Evolutionary conservation across 2,888 invertebrate species (phyloP), one percentile per base, ranked within the genome.

Genomic region (Rhagophthalmus giganteus): DNA sequence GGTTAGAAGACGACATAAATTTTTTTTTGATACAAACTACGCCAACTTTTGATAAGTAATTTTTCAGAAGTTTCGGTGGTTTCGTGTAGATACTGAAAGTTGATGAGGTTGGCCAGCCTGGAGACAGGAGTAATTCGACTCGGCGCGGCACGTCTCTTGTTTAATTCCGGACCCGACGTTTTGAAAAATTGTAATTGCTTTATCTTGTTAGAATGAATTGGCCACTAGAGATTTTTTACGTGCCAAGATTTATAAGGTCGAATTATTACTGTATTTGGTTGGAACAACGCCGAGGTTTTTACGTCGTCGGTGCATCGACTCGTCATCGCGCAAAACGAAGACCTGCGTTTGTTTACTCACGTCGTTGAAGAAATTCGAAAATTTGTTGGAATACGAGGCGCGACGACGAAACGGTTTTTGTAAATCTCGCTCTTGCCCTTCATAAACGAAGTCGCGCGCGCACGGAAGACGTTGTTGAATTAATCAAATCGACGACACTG

Each of bases 121-220:
- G 41, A 50, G 57, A 57, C 57, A 55, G 45, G 46, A 46, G 45
- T 63, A 65, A 68, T 66, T 66, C 56, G 59, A 58, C 45, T 51
- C 55, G 65, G 59, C 62, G 60, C 60, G 52, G 64, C 70, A 70
- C 70, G 68, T 70, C 60, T 55, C 67, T 64, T 66, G 69, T 67
- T 67, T 70, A 71, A 71, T 71, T 71, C 63, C 62, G 62, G 57
- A 55, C 61, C 53, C 61, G 71, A 72, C 72, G 65, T 72, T 71
- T 71, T 73, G 73, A 72, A 73, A 72, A 72, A 73, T 72, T 70
- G 71, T 72, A 72, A 73, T 73, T 73, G 72, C 72, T 70, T 70
- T 71, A 72, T 72, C 72, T 71, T 62, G 62, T 63, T 58, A 61
- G 63, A 69, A 71, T 66, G 69, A 67, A 72, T 71, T 70, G 72